phyloP scores from a whole-genome alignment of 2,797 vertebrate genomes.

The Crenuchus spilurus region DNA sequence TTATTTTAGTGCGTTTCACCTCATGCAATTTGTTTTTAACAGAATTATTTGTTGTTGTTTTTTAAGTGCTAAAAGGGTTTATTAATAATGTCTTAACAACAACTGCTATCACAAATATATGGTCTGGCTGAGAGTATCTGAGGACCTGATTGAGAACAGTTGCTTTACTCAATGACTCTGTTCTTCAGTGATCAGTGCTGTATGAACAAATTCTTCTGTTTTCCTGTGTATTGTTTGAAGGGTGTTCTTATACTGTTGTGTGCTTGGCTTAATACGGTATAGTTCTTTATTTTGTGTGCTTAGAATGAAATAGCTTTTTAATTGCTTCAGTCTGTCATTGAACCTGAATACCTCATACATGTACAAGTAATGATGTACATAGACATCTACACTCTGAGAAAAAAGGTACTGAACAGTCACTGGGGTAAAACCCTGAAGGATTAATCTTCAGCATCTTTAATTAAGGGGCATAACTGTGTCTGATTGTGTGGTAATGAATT shows the following conservation, averaged over 20 bases:
- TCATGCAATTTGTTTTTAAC: too few species aligned
- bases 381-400: too few species aligned
- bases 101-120: too few species aligned
- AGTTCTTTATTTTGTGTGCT: neutral
- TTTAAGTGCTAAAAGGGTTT: too few species aligned
- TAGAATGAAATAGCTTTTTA: neutral
- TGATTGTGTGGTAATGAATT: too few species aligned
- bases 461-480: too few species aligned
- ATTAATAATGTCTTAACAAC: too few species aligned
- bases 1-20: too few species aligned
- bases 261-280: neutral
- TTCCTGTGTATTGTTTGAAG: neutral
- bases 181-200: neutral
- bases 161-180: neutral
- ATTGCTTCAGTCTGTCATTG: slow-evolving; percentile 19
- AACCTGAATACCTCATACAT: slow-evolving; percentile 27
- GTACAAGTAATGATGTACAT: neutral
- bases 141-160: neutral
- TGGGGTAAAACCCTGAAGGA: too few species aligned
- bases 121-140: neutral
- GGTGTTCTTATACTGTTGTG: too few species aligned
- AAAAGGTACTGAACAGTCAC: neutral
- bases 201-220: neutral
- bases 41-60: too few species aligned
- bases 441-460: too few species aligned